Evolutionary conservation across 30 jellyfish, hydroid and myxozoan species (phyloP).

Genomic region (Hydractinia symbiolongicarpus): DNA sequence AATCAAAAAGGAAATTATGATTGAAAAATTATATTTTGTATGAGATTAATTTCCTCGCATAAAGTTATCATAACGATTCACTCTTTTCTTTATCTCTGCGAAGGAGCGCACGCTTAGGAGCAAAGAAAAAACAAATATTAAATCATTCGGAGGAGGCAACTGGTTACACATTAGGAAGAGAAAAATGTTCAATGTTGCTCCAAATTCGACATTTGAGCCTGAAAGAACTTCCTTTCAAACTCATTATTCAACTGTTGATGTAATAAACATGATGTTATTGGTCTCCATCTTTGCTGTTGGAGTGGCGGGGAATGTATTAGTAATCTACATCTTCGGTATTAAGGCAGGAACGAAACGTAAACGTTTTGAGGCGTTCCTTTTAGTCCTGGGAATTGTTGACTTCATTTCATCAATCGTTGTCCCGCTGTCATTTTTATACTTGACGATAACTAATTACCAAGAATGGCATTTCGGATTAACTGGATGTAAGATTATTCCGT

Average conservation of each 20-base stretch:
- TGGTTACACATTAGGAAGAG: too few relatives aligned
- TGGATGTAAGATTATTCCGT: slow-evolving; percentile 47
- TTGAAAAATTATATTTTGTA: too few relatives aligned
- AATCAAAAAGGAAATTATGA: too few relatives aligned
- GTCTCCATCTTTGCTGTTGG: slow-evolving; percentile 47
- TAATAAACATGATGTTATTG: slow-evolving; percentile 13
- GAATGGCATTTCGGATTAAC: slow-evolving; percentile 53
- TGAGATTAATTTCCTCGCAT: too few relatives aligned
- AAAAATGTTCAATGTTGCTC: too few relatives aligned
- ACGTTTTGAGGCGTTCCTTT: slow-evolving; percentile 36
- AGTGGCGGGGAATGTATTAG: slow-evolving; percentile 60
- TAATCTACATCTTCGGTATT: slow-evolving; percentile 51
- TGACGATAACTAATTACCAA: slow-evolving; percentile 17
- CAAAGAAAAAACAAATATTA: too few relatives aligned
- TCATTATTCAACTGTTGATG: background rate
- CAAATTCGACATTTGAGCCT: too few relatives aligned
- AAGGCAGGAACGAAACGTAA: slow-evolving; percentile 26
- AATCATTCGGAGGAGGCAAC: too few relatives aligned
- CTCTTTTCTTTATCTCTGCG: too few relatives aligned
- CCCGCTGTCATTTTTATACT: slow-evolving; percentile 39
- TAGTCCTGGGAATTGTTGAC: slow-evolving; percentile 62
- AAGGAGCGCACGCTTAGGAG: too few relatives aligned
- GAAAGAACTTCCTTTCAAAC: too few relatives aligned
- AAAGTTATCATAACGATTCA: too few relatives aligned
- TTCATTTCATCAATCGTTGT: slow-evolving; percentile 41